Evolutionary conservation across 2,888 invertebrate genomes (phyloP), one percentile per base, ranked within the genome.

Genomic region (Nomada ruficornis): DNA sequence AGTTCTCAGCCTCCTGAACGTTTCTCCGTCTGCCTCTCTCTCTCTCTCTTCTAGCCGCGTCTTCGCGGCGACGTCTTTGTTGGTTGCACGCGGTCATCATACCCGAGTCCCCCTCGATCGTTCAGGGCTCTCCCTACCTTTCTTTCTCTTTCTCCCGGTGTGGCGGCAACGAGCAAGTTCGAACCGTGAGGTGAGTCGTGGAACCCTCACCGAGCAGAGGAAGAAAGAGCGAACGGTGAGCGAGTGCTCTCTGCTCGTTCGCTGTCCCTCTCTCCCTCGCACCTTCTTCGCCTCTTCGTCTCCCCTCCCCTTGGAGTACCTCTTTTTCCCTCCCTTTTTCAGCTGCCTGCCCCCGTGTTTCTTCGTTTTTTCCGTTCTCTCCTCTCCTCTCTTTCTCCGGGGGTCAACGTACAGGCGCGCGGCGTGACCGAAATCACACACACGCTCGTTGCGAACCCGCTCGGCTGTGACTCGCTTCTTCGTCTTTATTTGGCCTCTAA

Each of bases 401-500:
- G 89, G 93, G 93, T 93, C 93, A 93, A 93, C 89, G 93, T 93
- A 93, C 93, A 93, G 93, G 91, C 93, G 91, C 88, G 87, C 92
- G 91, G 92, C 93, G 93, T 93, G 93, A 93, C 93, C 93, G 91
- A 93, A 93, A 93, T 93, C 93, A 92, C 93, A 92, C 92, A 91
- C 91, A 90, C 91, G 90, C 91, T 91, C 88, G 89, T 90, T 91
- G 91, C 91, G 79, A 89, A 90, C 89, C 89, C 91, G 91, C 92
- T 93, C 93, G 91, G 88, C 93, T 92, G 92, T 93, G 91, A 93
- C 93, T 86, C 86, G 82, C 81, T 84, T 87, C 86, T 82, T 88
- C 86, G 82, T 86, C 87, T 89, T 89, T 90, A 89, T 88, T 91
- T 90, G 89, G 88, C 88, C 89, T 91, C 90, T 92, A 92, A 92